phyloP scores from a whole-genome alignment of 2,888 invertebrate species.

The Pristionchus mayeri region DNA sequence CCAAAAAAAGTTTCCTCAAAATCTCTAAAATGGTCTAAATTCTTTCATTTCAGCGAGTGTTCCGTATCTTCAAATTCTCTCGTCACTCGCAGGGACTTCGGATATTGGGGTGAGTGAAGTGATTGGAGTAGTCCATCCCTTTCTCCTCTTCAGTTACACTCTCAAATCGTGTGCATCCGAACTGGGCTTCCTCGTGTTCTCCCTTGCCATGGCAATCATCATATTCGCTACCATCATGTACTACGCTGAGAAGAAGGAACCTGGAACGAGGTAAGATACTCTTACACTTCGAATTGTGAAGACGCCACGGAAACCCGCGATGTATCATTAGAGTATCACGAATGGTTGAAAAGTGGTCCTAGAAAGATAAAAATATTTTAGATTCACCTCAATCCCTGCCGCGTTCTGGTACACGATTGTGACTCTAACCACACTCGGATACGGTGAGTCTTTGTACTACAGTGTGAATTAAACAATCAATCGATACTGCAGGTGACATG shows the following conservation, averaged over 20 bases:
- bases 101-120: conserved; percentile 14
- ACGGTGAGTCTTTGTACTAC: conserved; percentile 59
- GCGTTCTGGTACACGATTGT: conserved; percentile 99
- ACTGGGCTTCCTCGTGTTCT: conserved; percentile 98
- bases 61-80: conserved; percentile 99
- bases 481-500: conserved; percentile 89
- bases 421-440: conserved; percentile 80
- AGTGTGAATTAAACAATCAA: conserved; percentile 57
- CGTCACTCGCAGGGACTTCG: conserved; percentile 88
- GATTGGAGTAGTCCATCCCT: conserved; percentile 80
- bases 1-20: background rate
- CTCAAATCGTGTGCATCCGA: conserved; percentile 82
- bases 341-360: no score
- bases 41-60: conserved; percentile 84
- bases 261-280: conserved; percentile 33
- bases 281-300: background rate
- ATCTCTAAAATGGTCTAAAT: background rate
- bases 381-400: conserved; percentile 98
- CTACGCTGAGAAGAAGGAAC: conserved; percentile 91
- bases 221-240: conserved; percentile 99
- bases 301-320: no score
- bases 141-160: conserved; percentile 98
- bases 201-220: conserved; percentile 99
- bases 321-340: no score
- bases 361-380: no score